A percentile compares a stretch with the other conserved stretches of the same genome.
Evolutionary conservation across 2,888 invertebrate genomes (phyloP).

Genomic region (Papilio demoleus): DNA sequence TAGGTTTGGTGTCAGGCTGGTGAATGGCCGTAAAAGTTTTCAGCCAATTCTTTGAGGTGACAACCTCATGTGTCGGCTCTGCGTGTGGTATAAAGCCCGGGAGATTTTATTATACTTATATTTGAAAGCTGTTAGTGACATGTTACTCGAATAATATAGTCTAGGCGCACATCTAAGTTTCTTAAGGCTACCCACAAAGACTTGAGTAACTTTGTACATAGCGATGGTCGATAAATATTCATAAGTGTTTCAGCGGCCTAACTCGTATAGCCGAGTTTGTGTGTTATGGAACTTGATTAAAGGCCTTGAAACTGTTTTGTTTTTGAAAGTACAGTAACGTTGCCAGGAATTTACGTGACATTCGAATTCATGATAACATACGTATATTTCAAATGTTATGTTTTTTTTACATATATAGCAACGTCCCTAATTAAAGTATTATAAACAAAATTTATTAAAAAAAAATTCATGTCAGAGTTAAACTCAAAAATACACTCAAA

Average conservation of each 20-base stretch:
- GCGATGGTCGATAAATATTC: not conserved
- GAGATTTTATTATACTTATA: no score
- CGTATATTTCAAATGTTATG: no score
- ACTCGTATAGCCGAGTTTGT: not conserved
- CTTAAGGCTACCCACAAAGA: not conserved
- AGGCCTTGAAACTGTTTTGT: not conserved
- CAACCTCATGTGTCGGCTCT: no score
- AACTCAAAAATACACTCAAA: conserved; percentile 14
- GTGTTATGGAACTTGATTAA: not conserved
- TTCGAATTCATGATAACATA: no score
- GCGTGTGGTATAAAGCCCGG: not conserved
- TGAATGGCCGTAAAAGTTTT: no score
- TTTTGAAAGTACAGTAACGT: not conserved
- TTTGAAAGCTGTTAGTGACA: not conserved
- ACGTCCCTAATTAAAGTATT: no score
- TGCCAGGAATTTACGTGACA: no score
- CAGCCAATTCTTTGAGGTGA: no score
- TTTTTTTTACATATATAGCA: no score
- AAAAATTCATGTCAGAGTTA: not conserved
- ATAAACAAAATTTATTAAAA: not conserved
- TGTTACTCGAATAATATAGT: not conserved
- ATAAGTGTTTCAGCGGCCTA: conserved; percentile 2
- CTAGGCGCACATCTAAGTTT: not conserved
- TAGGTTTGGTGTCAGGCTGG: no score
- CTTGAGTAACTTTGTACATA: not conserved